phyloP scores from a whole-genome alignment of 2,888 invertebrate genomes.

The Acanthosepion esculentum region DNA sequence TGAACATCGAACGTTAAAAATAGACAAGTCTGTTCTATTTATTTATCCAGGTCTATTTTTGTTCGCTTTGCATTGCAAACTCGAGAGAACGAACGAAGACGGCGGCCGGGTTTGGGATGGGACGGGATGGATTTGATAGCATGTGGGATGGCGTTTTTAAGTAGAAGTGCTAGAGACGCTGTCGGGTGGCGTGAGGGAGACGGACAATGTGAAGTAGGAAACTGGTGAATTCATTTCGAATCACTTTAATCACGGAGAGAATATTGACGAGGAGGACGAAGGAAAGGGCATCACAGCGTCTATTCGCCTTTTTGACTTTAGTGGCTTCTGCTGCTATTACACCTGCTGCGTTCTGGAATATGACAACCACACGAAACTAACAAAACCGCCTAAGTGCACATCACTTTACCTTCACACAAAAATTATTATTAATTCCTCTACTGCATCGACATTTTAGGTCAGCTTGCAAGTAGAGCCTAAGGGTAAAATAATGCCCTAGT shows the following conservation, averaged over 20 bases:
- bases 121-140: not conserved
- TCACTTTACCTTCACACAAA: too few species aligned
- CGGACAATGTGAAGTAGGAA: not conserved
- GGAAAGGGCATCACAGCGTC: too few species aligned
- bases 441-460: too few species aligned
- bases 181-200: not conserved
- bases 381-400: too few species aligned
- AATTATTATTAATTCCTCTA: too few species aligned
- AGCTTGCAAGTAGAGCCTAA: too few species aligned
- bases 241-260: not conserved
- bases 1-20: not conserved
- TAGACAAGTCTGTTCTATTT: constrained; percentile 4
- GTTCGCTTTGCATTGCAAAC: not conserved
- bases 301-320: too few species aligned
- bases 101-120: not conserved
- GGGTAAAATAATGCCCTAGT: too few species aligned
- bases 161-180: not conserved
- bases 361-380: too few species aligned
- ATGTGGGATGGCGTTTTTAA: not conserved
- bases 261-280: not conserved
- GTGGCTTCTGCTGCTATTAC: too few species aligned
- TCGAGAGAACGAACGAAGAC: not conserved
- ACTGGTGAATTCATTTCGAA: not conserved
- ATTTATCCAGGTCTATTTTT: not conserved
- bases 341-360: too few species aligned